Percentiles rank a stretch among this genome's conserved stretches.
Evolutionary conservation across 2,888 invertebrate genomes (phyloP).

Genomic region (Falcaria lacertinaria): DNA sequence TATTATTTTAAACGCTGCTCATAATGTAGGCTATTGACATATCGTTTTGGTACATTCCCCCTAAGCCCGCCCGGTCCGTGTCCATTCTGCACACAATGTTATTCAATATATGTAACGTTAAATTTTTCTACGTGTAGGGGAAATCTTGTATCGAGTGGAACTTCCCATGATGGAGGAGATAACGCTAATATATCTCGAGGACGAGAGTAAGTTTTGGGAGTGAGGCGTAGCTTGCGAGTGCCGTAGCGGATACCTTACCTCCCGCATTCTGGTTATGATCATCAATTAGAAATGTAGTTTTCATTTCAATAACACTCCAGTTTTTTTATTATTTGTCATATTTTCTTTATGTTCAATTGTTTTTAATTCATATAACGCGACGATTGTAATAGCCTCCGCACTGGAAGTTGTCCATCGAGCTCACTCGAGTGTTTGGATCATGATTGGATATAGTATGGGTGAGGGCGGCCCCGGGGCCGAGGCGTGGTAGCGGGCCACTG

Average conservation of each 20-base stretch:
- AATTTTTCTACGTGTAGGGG: constrained; percentile 84
- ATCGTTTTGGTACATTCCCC: neutral
- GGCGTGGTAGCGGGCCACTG: constrained; percentile 47
- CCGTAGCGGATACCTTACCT: constrained; percentile 80
- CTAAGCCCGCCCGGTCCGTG: constrained; percentile 13
- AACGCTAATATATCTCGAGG: constrained; percentile 96
- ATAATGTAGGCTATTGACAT: constrained; percentile 42
- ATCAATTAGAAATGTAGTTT: constrained; percentile 79
- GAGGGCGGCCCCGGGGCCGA: constrained; percentile 12
- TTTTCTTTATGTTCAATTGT: constrained; percentile 65
- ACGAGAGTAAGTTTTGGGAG: constrained; percentile 86
- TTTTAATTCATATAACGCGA: constrained; percentile 71
- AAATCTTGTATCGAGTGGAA: constrained; percentile 96
- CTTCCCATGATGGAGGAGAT: constrained; percentile 96
- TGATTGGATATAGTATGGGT: constrained; percentile 31
- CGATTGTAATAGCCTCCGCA: constrained; percentile 70
- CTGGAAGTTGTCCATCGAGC: constrained; percentile 61
- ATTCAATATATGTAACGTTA: constrained; percentile 73
- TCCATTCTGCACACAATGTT: constrained; percentile 39
- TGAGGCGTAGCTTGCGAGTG: constrained; percentile 84
- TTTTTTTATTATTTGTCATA: constrained; percentile 68
- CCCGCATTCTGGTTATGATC: constrained; percentile 81
- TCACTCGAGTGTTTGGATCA: constrained; percentile 58
- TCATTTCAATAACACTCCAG: constrained; percentile 79
- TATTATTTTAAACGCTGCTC: constrained; percentile 60